A percentile compares a stretch with the other conserved stretches of the same genome.
Conservation (phyloP, 2,113 vertebrate species). For the Hypanus sabinus region DNA sequence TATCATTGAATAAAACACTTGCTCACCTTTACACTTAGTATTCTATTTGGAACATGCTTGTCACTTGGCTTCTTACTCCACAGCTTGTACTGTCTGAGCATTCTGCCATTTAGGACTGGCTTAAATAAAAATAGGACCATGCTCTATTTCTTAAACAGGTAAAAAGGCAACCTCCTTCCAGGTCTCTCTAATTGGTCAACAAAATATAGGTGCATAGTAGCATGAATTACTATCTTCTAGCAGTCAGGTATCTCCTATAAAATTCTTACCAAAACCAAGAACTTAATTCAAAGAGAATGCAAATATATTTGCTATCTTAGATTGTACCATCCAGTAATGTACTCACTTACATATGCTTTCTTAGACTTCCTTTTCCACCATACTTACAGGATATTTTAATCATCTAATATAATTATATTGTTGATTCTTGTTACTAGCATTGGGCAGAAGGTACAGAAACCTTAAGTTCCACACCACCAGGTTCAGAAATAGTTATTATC, state of each 20-base stretch:
- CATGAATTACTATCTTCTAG: background rate
- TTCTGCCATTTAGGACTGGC: no score
- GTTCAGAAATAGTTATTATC: no score
- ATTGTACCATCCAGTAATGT: background rate
- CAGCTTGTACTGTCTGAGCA: no score
- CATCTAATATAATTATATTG: background rate
- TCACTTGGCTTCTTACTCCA: no score
- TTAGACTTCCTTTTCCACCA: background rate
- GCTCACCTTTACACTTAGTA: no score
- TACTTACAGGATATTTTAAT: background rate
- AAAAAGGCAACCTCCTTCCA: background rate
- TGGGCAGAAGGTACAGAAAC: no score
- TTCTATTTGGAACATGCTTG: no score
- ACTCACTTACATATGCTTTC: background rate
- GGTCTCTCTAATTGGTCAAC: background rate
- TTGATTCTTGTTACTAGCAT: background rate
- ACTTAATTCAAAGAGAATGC: background rate
- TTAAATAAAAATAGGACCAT: no score
- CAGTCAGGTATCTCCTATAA: background rate
- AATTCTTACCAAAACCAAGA: background rate
- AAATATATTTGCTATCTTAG: background rate
- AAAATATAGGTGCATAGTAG: background rate
- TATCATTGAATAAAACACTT: no score
- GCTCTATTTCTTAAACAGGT: background rate
- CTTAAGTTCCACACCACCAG: no score